Evolutionary conservation across 2,797 vertebrate species (phyloP), one percentile per base, ranked within the genome.

Genomic region (Muscicapa striata): DNA sequence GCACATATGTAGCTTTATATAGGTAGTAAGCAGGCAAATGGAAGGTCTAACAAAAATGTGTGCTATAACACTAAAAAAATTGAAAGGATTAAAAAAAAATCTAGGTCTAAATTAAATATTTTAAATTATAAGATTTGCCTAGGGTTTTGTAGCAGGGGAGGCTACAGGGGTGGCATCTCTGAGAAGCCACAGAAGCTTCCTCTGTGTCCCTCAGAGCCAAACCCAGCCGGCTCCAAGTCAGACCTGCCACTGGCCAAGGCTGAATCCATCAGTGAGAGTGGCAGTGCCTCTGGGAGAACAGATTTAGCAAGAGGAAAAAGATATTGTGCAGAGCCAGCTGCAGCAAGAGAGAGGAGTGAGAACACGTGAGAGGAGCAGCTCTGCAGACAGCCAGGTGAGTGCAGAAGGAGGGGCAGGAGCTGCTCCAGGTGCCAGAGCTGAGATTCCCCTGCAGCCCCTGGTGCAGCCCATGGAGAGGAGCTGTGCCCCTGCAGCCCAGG

Each of bases 391-490:
- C 40, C 41, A 26, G 40, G 30, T 23, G 15, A 48, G 38, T 32
- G 40, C 8, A 21, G n/a, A n/a, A n/a, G 22, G 30, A 88, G 26
- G 3, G 22, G 8, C 7, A 48, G 41, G 30, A 88, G 26, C 2
- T 61, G 18, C 8, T 8, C 8, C 7, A 13, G 30, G 12, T 11
- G 8, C 14, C 15, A 15, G 24, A 68, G 7, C 22, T 4, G 34
- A 74, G 18, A 64, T 2, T 1, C 3, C 15, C n/a, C 38, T 32
- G 72, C 38, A 52, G 38, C n/a, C 17, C 2, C 0, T 55, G 48
- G 41, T 11, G 36, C 38, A 36, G 61, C 12, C 19, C 48, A 5
- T 34, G 41, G 19, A 43, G 49, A 70, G 58, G 13, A 83, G 29
- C 29, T 40, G 51, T 52, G 29, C 15, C 45, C 6, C 58, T 40